Evolutionary conservation across 2,888 invertebrate genomes (phyloP).

Genomic region (Formica aserva): DNA sequence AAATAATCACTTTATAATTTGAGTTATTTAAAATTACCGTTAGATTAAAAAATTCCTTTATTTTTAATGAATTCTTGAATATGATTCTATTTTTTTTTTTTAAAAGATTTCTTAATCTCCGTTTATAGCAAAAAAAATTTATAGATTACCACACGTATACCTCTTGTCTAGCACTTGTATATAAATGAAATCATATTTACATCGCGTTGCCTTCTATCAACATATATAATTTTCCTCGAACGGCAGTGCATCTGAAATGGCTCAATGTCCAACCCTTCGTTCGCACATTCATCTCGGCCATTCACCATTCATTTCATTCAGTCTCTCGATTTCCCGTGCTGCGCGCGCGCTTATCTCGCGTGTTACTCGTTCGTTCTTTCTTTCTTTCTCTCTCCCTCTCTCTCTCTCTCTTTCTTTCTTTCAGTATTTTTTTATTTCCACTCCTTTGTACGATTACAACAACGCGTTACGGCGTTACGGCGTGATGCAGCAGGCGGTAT

Average conservation of each 20-base stretch:
- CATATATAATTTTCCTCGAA: background rate
- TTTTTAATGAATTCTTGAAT: background rate
- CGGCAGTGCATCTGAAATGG: background rate
- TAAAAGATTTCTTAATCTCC: background rate
- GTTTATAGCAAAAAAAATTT: background rate
- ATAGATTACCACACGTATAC: background rate
- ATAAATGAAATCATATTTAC: slow-evolving; percentile 6
- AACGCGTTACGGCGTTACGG: background rate
- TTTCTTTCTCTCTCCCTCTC: background rate
- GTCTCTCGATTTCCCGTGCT: background rate
- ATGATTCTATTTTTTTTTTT: background rate
- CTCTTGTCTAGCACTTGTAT: background rate
- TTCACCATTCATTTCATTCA: slow-evolving; percentile 52
- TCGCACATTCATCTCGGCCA: slow-evolving; percentile 1
- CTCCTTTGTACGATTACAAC: background rate
- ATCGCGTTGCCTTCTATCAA: background rate
- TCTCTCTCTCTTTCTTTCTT: background rate
- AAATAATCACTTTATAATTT: background rate
- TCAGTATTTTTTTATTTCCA: background rate
- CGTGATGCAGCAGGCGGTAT: background rate
- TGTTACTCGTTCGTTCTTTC: slow-evolving; percentile 24
- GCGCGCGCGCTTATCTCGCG: slow-evolving; percentile 54
- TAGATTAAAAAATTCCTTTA: background rate
- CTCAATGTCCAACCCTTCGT: slow-evolving; percentile 9
- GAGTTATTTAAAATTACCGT: background rate